Conservation (phyloP, 2,888 invertebrate genomes). For the Caenorhabditis becei region DNA sequence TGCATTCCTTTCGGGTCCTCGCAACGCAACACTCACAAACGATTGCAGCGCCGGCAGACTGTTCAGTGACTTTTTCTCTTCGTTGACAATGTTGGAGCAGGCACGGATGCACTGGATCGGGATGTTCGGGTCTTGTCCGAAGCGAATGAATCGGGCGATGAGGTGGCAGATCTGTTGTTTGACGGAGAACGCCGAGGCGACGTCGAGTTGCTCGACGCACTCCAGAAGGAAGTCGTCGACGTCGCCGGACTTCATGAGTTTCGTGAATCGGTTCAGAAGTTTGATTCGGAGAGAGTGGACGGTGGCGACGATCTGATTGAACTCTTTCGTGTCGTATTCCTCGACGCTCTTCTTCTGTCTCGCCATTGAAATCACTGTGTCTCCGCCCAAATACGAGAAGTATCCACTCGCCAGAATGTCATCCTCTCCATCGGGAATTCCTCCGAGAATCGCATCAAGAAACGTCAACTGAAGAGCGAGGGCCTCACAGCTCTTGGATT, state of each 20-base stretch:
- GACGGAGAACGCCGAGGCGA: constrained; percentile 56
- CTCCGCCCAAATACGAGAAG: constrained; percentile 22
- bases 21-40: constrained; percentile 56
- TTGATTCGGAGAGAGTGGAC: constrained; percentile 51
- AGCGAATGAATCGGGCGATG: constrained; percentile 30
- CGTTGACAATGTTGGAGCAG: constrained; percentile 61
- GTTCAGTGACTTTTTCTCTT: constrained; percentile 71
- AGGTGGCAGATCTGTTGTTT: constrained; percentile 57
- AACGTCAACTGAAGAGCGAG: constrained; percentile 21
- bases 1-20: constrained; percentile 7
- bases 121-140: constrained; percentile 2
- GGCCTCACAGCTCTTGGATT: constrained; percentile 30
- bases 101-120: constrained; percentile 38
- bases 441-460: constrained; percentile 29
- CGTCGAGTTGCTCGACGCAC: constrained; percentile 62
- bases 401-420: neutral
- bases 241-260: constrained; percentile 9
- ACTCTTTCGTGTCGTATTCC: constrained; percentile 53
- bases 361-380: constrained; percentile 7
- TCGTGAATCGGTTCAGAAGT: constrained; percentile 42
- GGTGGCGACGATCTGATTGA: constrained; percentile 43
- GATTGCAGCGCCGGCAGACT: constrained; percentile 64
- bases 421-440: neutral
- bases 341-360: constrained; percentile 47
- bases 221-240: constrained; percentile 27